Evolutionary conservation across 2,797 vertebrate species (phyloP).

Genomic region (Typhlichthys eigenmanni): DNA sequence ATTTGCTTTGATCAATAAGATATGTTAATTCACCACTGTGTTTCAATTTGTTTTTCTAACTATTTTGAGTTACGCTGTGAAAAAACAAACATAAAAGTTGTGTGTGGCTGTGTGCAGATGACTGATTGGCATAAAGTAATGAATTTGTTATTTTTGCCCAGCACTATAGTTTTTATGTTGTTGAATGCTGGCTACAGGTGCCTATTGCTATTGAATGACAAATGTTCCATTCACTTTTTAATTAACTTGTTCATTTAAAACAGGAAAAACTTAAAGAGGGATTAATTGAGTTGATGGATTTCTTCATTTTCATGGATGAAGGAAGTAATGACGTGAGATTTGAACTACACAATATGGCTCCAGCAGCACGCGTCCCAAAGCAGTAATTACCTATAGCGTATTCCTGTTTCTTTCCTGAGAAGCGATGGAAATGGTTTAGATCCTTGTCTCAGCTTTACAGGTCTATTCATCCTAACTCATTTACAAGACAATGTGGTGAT

Average conservation of each 20-base stretch:
- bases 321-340: slow-evolving; percentile 5
- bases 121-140: too few relatives aligned
- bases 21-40: too few relatives aligned
- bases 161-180: too few relatives aligned
- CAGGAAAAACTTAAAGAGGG: neutral
- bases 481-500: neutral
- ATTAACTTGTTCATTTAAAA: neutral
- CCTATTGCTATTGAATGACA: neutral
- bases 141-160: too few relatives aligned
- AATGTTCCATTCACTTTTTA: too few relatives aligned
- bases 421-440: slow-evolving; percentile 21
- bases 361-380: slow-evolving; percentile 5
- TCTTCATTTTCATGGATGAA: neutral
- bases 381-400: slow-evolving; percentile 16
- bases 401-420: slow-evolving; percentile 9
- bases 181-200: neutral
- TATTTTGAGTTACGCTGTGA: too few relatives aligned
- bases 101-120: too few relatives aligned
- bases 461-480: slow-evolving; percentile 16
- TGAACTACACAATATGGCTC: slow-evolving; percentile 2
- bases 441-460: slow-evolving; percentile 13
- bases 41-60: too few relatives aligned
- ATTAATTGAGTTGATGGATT: slow-evolving; percentile 10
- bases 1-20: too few relatives aligned
- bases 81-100: too few relatives aligned